Evolutionary conservation across 2,797 vertebrate species (phyloP).

Genomic region (Lithobates sylvaticus): DNA sequence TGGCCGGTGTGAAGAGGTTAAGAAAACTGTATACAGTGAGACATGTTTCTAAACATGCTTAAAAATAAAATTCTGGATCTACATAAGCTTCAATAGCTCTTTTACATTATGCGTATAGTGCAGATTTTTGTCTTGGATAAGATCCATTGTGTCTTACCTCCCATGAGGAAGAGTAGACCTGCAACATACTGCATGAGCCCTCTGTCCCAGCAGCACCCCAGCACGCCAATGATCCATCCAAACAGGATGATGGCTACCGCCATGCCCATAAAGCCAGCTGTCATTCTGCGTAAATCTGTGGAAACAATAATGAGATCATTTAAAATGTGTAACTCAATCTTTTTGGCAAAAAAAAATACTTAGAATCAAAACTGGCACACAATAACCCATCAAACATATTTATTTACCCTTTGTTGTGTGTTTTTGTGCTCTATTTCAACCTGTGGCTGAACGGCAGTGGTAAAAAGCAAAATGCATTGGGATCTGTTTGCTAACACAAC

Average conservation of each 20-base stretch:
- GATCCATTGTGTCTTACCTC: constrained; percentile 81
- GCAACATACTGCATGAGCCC: constrained; percentile 99
- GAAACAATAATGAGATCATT: constrained; percentile 21
- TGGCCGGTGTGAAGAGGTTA: too few relatives aligned
- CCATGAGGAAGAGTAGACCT: constrained; percentile 98
- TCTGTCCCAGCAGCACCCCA: constrained; percentile 98
- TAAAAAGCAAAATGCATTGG: too few relatives aligned
- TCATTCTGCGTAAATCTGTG: constrained; percentile 96
- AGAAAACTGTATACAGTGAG: too few relatives aligned
- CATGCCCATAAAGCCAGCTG: constrained; percentile 98
- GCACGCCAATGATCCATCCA: constrained; percentile 94
- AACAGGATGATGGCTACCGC: constrained; percentile 98
- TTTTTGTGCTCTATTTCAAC: too few relatives aligned
- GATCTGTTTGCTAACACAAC: too few relatives aligned
- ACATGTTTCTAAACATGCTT: too few relatives aligned
- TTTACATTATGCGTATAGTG: not conserved
- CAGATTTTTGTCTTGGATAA: not conserved
- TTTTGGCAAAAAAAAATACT: not conserved
- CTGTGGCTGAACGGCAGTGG: too few relatives aligned
- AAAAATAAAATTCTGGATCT: not conserved
- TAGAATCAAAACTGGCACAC: not conserved
- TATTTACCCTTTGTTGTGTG: too few relatives aligned
- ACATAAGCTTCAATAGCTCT: not conserved
- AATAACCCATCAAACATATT: too few relatives aligned
- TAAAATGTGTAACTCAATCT: not conserved